Base-by-base conservation (phyloP, 1,140 invertebrate genomes). In the Panulirus ornatus region DNA sequence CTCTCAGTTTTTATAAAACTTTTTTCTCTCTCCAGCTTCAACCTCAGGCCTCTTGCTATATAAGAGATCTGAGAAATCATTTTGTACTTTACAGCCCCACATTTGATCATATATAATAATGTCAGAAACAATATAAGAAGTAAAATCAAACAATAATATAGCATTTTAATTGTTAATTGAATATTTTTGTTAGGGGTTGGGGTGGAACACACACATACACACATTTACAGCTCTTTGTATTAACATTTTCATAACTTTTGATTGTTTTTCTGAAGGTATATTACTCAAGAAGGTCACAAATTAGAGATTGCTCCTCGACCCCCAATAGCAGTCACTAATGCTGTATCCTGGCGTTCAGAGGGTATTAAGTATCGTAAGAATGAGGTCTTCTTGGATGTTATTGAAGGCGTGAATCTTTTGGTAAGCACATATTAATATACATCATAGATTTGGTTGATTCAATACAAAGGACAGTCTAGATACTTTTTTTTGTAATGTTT, bases 301-400 rank as follows among this genome's bases (percentile, higher is more conserved):
- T 95, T 99, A 19, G 99, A 99, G 94, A 97, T 99, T 93, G 98
- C 99, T 93, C 97, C 98, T 0, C 95, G 98, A 78, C 99, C 99
- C 84, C 99, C 99, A 0, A 97, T 99, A 95, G 98, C 99, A n/a
- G 99, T 99, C 0, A 99, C 99, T 1, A 99, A 99, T 95, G 99
- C 99, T 9, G 99, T 99, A 0, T 99, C 98, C 0, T 99, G 99
- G 99, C 95, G 99, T 76, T 99, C 98, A 0, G 99, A 99, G 94
- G 99, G 99, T 1, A 98, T 99, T 76, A 99, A 99, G 93, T 99
- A 99, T 94, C 96, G 99, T 73, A 99, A 99, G 94, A 99, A 99
- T 94, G 99, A 99, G 95, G 99, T 99, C 0, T 99, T 99, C 93
- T 95, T 99, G 0, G 99, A 99, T 95, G 99, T 99, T 1, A 99